A percentile compares a stretch with the other conserved stretches of the same genome.
Conservation (phyloP, 1,140 invertebrate genomes). For the Drosophila miranda region DNA sequence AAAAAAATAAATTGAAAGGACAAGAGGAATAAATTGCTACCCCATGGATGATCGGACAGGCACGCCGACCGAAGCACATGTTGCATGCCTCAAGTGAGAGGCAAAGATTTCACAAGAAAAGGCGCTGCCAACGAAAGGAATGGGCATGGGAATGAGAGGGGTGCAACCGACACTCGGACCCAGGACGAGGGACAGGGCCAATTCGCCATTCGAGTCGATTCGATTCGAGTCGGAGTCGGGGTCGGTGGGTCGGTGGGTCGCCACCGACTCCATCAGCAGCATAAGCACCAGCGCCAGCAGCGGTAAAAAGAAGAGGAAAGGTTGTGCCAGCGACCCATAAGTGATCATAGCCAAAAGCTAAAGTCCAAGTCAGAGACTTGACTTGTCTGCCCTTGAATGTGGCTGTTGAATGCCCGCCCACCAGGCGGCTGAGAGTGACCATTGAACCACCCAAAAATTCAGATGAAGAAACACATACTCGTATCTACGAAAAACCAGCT, state of each 20-base stretch:
- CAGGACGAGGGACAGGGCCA: constrained; percentile 29
- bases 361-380: constrained; percentile 46
- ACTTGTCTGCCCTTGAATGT: constrained; percentile 65
- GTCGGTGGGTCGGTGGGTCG: constrained; percentile 22
- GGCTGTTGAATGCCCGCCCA: constrained; percentile 60
- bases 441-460: constrained; percentile 37
- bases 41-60: constrained; percentile 47
- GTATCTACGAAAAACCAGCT: constrained; percentile 57
- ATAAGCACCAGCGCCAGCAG: too few species aligned
- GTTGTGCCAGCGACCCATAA: constrained; percentile 18
- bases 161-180: constrained; percentile 66
- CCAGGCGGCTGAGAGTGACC: constrained; percentile 45
- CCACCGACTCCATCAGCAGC: background rate
- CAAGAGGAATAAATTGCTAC: constrained; percentile 69
- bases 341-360: constrained; percentile 74
- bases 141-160: constrained; percentile 22
- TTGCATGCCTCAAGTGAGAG: constrained; percentile 50
- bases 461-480: constrained; percentile 23
- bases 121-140: constrained; percentile 13
- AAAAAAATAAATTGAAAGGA: constrained; percentile 30
- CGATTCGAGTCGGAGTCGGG: constrained; percentile 23
- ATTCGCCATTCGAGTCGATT: constrained; percentile 18
- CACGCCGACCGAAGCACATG: constrained; percentile 56
- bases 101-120: constrained; percentile 74
- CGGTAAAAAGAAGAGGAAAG: constrained; percentile 12